These are phyloP conservation scores for Trachelus stipa DNA, from an alignment of 2,888 invertebrate species.

Conservation along the genomic window DNA sequence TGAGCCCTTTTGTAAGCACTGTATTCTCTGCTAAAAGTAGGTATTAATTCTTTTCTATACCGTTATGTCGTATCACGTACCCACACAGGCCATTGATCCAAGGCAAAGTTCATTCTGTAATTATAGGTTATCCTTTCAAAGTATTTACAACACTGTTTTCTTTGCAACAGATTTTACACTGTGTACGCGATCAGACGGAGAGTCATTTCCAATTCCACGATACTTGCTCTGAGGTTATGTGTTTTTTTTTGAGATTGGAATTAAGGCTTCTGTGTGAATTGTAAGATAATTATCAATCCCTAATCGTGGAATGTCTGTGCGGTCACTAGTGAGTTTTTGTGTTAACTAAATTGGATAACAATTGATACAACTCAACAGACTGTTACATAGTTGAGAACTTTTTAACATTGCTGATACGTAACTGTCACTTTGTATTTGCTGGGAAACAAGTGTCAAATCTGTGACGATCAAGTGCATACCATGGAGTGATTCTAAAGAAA, in stretches of 20 bases:
- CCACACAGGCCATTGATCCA: neutral
- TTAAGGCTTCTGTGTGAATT: too few relatives aligned
- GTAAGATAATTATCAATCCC: too few relatives aligned
- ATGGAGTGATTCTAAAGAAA: neutral
- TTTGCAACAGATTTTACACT: neutral
- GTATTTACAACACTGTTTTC: neutral
- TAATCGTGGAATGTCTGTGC: neutral
- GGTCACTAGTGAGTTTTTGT: neutral
- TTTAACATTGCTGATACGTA: too few relatives aligned
- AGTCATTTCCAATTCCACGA: neutral
- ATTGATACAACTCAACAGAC: neutral
- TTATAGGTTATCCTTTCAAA: neutral
- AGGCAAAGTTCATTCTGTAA: neutral
- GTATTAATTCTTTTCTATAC: neutral
- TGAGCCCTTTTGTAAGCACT: neutral
- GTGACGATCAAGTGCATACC: neutral
- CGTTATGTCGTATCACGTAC: neutral
- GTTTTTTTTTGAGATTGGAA: too few relatives aligned
- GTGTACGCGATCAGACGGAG: neutral
- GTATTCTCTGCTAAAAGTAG: neutral
- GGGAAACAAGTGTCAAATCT: neutral
- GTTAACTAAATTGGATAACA: neutral
- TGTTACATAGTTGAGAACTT: too few relatives aligned
- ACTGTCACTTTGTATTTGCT: too few relatives aligned
- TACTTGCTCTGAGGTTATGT: neutral